Base-by-base conservation (phyloP, 2,888 invertebrate genomes). In the Aspidiotus destructor region DNA sequence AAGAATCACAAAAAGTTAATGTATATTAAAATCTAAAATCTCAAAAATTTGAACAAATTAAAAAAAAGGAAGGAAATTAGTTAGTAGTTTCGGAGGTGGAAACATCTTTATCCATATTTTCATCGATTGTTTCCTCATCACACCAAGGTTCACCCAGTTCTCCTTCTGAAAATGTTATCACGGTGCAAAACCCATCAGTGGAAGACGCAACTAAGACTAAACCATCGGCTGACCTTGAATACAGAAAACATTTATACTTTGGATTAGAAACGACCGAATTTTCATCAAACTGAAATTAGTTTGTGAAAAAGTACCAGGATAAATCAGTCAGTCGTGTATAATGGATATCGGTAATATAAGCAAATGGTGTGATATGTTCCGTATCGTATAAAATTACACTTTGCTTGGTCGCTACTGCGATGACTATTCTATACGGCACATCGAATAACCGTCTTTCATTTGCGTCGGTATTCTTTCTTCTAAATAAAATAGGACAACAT, bases 321-420 rank as follows among this genome's bases (percentile, higher is more conserved):
- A 93, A 75, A 77, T 93, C 93, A 8, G 90, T 92, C 57, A 95
- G 80, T 72, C 89, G 81, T n/a, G 92, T 89, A 74, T 92, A 93
- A 77, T 94, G 93, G 73, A 94, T 89, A 75, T 92, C 88, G 40
- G 88, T 85, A 68, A 93, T 82, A 65, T 85, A 80, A 0, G 86
- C 92, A 77, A 95, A 85, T 0, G 94, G 94, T 52, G 83, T 79
- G 6, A 79, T 76, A 75, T 92, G 91, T 76, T 94, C 92, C 0
- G 92, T 92, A 75, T 95, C 94, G 75, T 92, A 93, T 54, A 95
- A 79, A 69, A 91, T 80, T 44, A 99, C 85, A 41, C 90, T 86
- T 74, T 88, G 87, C 73, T 88, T 86, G 1, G 96, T 93, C 17
- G 90, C 94, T 13, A 97, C 87, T 0, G 97, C 97, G 76, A 95